Evolutionary conservation across 2,888 invertebrate species (phyloP).

Genomic region (Fissipunctia ypsillon): DNA sequence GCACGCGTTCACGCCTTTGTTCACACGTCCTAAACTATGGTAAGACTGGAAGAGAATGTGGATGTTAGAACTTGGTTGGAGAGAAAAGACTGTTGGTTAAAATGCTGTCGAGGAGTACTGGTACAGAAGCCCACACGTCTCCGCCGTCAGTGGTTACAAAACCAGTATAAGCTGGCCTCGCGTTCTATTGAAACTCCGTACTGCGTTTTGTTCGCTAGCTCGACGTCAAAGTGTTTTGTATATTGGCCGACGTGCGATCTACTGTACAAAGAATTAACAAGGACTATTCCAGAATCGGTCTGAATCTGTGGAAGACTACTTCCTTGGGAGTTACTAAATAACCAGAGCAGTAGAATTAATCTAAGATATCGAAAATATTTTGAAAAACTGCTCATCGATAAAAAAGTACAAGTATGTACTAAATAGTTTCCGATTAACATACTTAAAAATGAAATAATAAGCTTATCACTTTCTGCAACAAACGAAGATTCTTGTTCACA

Average conservation of each 20-base stretch:
- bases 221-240: too few relatives aligned
- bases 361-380: not conserved
- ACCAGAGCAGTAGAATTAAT: too few relatives aligned
- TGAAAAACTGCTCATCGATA: not conserved
- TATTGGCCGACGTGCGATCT: too few relatives aligned
- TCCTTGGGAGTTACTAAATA: not conserved
- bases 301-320: not conserved
- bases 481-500: not conserved
- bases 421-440: not conserved
- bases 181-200: too few relatives aligned
- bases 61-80: not conserved
- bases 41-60: slow-evolving; percentile 92
- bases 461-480: too few relatives aligned
- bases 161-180: too few relatives aligned
- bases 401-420: not conserved
- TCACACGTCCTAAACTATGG: slow-evolving; percentile 93
- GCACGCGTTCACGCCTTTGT: slow-evolving; percentile 92
- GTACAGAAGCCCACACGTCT: too few relatives aligned
- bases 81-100: not conserved
- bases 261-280: not conserved
- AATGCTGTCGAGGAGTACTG: not conserved
- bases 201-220: too few relatives aligned
- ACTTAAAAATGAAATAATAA: not conserved
- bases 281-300: not conserved
- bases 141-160: too few relatives aligned